Base-by-base conservation (phyloP, 2,113 vertebrate species). In the Bubo scandiacus region DNA sequence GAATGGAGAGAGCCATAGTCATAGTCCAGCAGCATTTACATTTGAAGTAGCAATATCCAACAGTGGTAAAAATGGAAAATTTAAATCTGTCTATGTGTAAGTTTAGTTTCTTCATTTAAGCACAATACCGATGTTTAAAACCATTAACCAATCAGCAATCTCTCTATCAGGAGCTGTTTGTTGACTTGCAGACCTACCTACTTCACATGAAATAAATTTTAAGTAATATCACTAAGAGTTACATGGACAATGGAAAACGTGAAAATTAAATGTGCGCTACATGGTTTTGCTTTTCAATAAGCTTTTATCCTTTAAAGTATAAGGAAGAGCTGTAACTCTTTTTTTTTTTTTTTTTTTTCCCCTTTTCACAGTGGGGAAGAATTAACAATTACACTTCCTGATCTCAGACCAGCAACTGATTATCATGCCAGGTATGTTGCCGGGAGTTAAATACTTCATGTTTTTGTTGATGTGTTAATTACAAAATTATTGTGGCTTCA, bases 11-110 rank as follows among this genome's bases (percentile, higher is more conserved):
- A 97, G 94, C 81, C 97, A 94, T 78, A 96, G 94, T 84, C 97
- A 96, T 95, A 94, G 97, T 93, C 97, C 97, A 81, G 90, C 97
- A 95, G 88, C 97, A 75, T 97, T 98, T 95, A 97, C 91, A 94
- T 98, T 98, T 96, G 98, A 98, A 98, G 98, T 98, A 97, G 97
- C 97, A 92, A 91, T 99, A 93, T 98, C 98, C 71, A 98, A 97
- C 96, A 98, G 92, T 81, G 98, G 98, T 96, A 98, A 98, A 94
- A 98, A 98, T 95, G 98, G 98, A 96, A 98, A 98, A 96, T 99
- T 98, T 97, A 98, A 98, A 96, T 98, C 96, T 49, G 95, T 98
- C 84, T 98, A 98, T 95, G 95, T 91, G 98, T 98, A 97, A 98
- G 98, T 98, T 91, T 96, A 91, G 88, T 97, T 96, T 95, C 97